Evolutionary conservation across 2,113 vertebrate species (phyloP).

Genomic region (Dascyllus trimaculatus): DNA sequence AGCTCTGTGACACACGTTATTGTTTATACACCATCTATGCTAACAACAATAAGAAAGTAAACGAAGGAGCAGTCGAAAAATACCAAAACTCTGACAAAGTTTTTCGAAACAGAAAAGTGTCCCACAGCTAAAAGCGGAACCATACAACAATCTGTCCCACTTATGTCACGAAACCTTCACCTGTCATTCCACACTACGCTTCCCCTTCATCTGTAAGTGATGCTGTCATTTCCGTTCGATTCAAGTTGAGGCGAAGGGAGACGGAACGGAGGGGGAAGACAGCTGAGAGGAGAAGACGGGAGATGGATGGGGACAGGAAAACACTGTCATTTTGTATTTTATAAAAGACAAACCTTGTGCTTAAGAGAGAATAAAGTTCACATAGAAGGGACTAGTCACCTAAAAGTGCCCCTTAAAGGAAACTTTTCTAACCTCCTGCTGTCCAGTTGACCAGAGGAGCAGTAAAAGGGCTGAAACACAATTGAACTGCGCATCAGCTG

Average conservation of each 20-base stretch:
- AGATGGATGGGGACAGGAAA: constrained; percentile 9
- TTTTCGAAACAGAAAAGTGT: background rate
- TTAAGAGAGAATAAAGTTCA: background rate
- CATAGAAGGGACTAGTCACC: background rate
- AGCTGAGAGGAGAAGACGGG: background rate
- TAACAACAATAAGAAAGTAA: background rate
- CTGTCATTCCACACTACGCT: constrained; percentile 55
- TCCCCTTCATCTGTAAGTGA: constrained; percentile 56
- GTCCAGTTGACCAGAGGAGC: constrained; percentile 10
- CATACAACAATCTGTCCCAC: constrained; percentile 56
- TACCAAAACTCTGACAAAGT: background rate
- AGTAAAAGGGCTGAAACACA: background rate
- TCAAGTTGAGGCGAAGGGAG: constrained; percentile 30
- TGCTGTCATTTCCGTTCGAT: constrained; percentile 53
- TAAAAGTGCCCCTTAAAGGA: background rate
- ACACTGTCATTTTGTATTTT: constrained; percentile 14
- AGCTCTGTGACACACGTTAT: background rate
- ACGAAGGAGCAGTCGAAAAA: background rate
- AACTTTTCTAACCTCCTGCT: background rate
- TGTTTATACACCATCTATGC: background rate
- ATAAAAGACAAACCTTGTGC: background rate
- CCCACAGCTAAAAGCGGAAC: constrained; percentile 39
- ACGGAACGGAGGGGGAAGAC: constrained; percentile 13
- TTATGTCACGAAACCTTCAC: constrained; percentile 56
- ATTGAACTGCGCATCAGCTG: background rate